Conservation (phyloP, 2,888 invertebrate genomes). For the Hydrotaea diabolus region DNA sequence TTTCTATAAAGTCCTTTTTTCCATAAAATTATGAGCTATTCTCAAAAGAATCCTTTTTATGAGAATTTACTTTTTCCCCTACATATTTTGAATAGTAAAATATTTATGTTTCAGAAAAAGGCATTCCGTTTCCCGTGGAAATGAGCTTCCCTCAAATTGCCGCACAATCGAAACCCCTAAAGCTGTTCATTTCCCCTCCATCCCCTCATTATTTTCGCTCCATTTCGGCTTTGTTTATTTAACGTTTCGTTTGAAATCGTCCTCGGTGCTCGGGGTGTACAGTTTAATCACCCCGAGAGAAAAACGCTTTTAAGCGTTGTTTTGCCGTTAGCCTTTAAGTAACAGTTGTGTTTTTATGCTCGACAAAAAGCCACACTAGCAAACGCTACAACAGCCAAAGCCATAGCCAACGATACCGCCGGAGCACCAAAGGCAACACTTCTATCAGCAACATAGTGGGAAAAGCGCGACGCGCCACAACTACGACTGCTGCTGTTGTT, state of each 20-base stretch:
- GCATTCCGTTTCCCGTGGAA: too few species aligned
- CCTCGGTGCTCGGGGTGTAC: neutral
- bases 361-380: neutral
- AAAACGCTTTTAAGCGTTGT: conserved; percentile 28
- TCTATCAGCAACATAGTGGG: neutral
- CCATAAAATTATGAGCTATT: too few species aligned
- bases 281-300: neutral
- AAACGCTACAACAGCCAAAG: neutral
- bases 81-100: too few species aligned
- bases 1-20: too few species aligned
- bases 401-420: neutral
- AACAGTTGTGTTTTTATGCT: conserved; percentile 16
- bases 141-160: too few species aligned
- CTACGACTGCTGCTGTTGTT: neutral
- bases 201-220: conserved; percentile 6
- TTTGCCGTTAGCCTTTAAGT: conserved; percentile 16
- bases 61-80: too few species aligned
- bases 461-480: neutral
- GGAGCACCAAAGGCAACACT: neutral
- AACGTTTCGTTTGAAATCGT: neutral
- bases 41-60: too few species aligned
- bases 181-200: neutral
- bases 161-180: too few species aligned
- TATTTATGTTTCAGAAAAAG: too few species aligned
- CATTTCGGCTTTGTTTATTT: neutral